Conservation (phyloP, 2,888 invertebrate genomes). For the Leptinotarsa juncta region DNA sequence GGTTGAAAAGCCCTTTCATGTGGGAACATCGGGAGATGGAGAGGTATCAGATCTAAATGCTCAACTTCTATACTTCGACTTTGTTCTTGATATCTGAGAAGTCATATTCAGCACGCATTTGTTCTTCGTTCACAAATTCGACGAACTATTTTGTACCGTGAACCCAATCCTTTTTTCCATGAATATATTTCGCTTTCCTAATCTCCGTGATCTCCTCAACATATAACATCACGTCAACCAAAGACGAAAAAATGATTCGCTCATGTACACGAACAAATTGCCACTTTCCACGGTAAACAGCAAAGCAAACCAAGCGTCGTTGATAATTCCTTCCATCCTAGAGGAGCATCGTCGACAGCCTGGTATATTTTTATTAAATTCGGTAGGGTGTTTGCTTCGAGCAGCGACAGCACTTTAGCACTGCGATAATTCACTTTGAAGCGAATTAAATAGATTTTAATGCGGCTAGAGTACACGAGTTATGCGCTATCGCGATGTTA, state of each 20-base stretch:
- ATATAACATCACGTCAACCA: not conserved
- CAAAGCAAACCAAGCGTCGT: not conserved
- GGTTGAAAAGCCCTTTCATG: too few relatives aligned
- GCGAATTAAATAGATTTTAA: slow-evolving; percentile 21
- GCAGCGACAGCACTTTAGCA: slow-evolving; percentile 18
- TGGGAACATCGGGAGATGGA: too few relatives aligned
- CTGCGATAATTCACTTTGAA: slow-evolving; percentile 21
- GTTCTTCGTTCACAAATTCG: too few relatives aligned
- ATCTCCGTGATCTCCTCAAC: not conserved
- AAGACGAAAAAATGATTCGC: not conserved
- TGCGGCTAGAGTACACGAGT: slow-evolving; percentile 19
- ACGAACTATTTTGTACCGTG: too few relatives aligned
- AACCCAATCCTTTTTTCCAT: too few relatives aligned
- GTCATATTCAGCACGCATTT: too few relatives aligned
- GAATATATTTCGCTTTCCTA: too few relatives aligned
- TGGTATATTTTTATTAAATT: slow-evolving; percentile 17
- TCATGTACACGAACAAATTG: slow-evolving; percentile 9
- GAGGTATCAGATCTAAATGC: too few relatives aligned
- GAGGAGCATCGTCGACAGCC: not conserved
- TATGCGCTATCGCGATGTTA: not conserved
- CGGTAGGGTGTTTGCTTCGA: slow-evolving; percentile 3
- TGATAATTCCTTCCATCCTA: not conserved
- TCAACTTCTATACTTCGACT: too few relatives aligned
- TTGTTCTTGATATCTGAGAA: too few relatives aligned
- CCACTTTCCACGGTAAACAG: slow-evolving; percentile 13